Base-by-base conservation (phyloP, 2,888 invertebrate genomes). In the Hyppa rectilinea region DNA sequence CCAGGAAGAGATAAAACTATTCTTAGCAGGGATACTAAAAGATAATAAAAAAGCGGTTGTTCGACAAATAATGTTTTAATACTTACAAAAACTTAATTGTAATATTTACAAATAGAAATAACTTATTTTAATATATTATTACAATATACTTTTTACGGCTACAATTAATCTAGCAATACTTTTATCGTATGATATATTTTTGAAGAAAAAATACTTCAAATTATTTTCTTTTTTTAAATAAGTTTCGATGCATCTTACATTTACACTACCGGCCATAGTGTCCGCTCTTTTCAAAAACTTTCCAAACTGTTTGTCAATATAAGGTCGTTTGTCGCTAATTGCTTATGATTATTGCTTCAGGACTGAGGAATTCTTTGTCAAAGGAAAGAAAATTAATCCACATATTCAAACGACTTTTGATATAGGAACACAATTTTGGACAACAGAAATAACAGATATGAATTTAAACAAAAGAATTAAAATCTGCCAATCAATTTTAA, bases 71-170 rank as follows among this genome's bases (percentile, higher is more conserved):
- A 31, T 34, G 2, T 81, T 84, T 58, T 85, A 82, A 58, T 85
- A 68, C 63, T 55, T 72, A 68, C 38, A 71, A 64, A 71, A 71
- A 26, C 69, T 74, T 79, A 75, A 34, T 0, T 29, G 12, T 68
- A 76, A 65, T 84, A 84, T 84, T 84, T 84, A 84, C 84, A 84
- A 47, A 75, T 65, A 70, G 43, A 62, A 74, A 75, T 77, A 72
- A 75, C 72, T 81, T 79, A 78, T 31, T 55, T n/a, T 26, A 69
- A 61, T 69, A 56, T 52, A 63, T 65, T 71, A 50, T 55, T 71
- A 80, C 61, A 73, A 66, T 49, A 47, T 55, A 56, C 50, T 80
- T 80, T 73, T 67, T 67, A 77, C 63, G 80, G 29, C 52, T 82
- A 71, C 12, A 40, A 53, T n/a, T 43, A 62, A 58, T 38, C 69